Base-by-base conservation (phyloP, 2,113 vertebrate genomes). In the Hippoglossus stenolepis region DNA sequence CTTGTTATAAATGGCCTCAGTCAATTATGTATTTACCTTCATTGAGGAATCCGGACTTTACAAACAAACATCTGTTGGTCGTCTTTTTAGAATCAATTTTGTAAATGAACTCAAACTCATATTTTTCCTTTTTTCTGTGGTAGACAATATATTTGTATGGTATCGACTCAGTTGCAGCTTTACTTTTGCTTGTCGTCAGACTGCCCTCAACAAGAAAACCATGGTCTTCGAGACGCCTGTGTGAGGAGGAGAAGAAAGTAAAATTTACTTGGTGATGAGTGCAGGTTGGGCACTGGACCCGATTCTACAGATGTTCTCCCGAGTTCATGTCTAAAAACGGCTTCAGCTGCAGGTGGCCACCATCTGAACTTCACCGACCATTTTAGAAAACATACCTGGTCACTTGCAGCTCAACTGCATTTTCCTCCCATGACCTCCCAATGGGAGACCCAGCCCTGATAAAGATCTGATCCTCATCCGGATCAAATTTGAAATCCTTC, bases 141-240 rank as follows among this genome's bases (percentile, higher is more conserved):
- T 47, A 84, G 0, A 70, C 0, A 4, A 97, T 0, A 7, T 99
- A 99, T 84, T 99, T 99, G 90, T 99, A 99, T 0, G 96, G 95
- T 77, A 97, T 94, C 0, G 0, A 0, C 47, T 6, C 53, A 5
- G 88, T 0, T 20, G 72, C 0, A 2, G 80, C 60, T 0, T 66
- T 0, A 0, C 0, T 1, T 85, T 75, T 95, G 2, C 20, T 24
- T 14, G 97, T 66, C 7, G 6, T 1, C 0, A 91, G n/a, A 0
- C 51, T 38, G 38, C 97, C 97, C 60, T 95, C 93, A 0, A 97
- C 86, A 31, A 98, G 94, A 69, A 83, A 93, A 2, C 97, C 96
- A 1, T 95, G 92, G 0, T 93, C 82, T 15, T 0, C 79, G 2
- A 97, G 70, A 26, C 83, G 0, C 73, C 97, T 99, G 56, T 0